These are phyloP conservation scores for Brachionichthys hirsutus DNA, from an alignment of 2,113 vertebrate genomes.

Conservation along the genomic window DNA sequence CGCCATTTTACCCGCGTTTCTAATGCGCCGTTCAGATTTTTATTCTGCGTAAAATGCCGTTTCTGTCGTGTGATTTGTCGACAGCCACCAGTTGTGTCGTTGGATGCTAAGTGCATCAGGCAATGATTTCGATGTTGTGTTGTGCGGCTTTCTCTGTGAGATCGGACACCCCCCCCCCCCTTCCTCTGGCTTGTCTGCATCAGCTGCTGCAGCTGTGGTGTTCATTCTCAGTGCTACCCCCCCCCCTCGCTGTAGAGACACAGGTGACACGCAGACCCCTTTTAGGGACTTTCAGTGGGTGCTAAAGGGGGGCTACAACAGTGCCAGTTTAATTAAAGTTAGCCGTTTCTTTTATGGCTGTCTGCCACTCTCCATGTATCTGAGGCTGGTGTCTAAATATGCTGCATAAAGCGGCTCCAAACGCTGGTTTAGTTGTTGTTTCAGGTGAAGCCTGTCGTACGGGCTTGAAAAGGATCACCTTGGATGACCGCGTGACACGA, in stretches of 20 bases:
- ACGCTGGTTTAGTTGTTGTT: not conserved
- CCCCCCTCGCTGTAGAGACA: slow-evolving; percentile 23
- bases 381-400: not conserved
- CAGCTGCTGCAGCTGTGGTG: slow-evolving; percentile 46
- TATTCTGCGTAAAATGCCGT: not conserved
- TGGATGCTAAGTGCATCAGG: not conserved
- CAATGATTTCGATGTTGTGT: not conserved
- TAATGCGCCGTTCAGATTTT: not conserved
- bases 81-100: not conserved
- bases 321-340: slow-evolving; percentile 7
- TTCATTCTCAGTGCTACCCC: slow-evolving; percentile 51
- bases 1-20: not conserved
- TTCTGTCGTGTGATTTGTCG: not conserved
- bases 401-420: not conserved
- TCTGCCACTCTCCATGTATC: not conserved
- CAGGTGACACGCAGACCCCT: slow-evolving; percentile 7
- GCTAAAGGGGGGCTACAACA: not conserved
- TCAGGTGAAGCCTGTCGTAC: not conserved
- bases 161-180: slow-evolving; percentile 5
- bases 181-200: slow-evolving; percentile 34
- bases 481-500: not conserved
- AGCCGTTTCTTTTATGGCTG: not conserved
- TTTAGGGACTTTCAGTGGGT: slow-evolving; percentile 39
- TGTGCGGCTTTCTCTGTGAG: not conserved
- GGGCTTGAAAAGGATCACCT: not conserved